Conservation (phyloP, 2,888 invertebrate species). For the Tetragonula carbonaria region DNA sequence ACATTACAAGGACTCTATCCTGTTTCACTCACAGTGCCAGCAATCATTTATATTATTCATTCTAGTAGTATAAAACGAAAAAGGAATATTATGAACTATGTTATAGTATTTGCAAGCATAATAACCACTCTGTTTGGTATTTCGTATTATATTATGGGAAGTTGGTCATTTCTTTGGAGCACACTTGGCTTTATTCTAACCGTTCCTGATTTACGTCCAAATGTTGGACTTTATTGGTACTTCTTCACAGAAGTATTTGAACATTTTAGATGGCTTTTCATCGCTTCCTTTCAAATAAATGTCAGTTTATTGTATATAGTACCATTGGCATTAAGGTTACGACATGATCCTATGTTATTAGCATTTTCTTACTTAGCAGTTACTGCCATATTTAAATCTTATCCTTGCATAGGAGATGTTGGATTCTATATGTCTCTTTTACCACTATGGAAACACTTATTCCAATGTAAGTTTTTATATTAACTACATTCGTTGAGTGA, state of each 20-base stretch:
- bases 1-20: slow-evolving; percentile 94
- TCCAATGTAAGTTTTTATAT: slow-evolving; percentile 89
- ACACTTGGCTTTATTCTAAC: slow-evolving; percentile 89
- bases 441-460: slow-evolving; percentile 96
- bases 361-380: slow-evolving; percentile 92
- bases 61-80: slow-evolving; percentile 85
- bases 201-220: slow-evolving; percentile 97
- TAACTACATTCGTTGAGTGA: slow-evolving; percentile 88
- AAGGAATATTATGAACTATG: slow-evolving; percentile 85
- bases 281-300: slow-evolving; percentile 98
- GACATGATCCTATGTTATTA: slow-evolving; percentile 91
- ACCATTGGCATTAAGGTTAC: slow-evolving; percentile 92
- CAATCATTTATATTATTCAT: slow-evolving; percentile 89
- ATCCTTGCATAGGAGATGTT: slow-evolving; percentile 98
- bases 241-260: slow-evolving; percentile 99
- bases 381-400: slow-evolving; percentile 97
- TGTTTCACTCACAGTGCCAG: slow-evolving; percentile 92
- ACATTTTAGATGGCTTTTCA: slow-evolving; percentile 97
- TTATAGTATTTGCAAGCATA: slow-evolving; percentile 85
- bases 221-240: slow-evolving; percentile 99
- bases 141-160: slow-evolving; percentile 88
- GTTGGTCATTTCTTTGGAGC: slow-evolving; percentile 84
- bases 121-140: slow-evolving; percentile 86
- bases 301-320: slow-evolving; percentile 95
- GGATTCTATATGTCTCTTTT: slow-evolving; percentile 95